phyloP scores from a whole-genome alignment of 2,113 vertebrate species.

The Sciurus niger region DNA sequence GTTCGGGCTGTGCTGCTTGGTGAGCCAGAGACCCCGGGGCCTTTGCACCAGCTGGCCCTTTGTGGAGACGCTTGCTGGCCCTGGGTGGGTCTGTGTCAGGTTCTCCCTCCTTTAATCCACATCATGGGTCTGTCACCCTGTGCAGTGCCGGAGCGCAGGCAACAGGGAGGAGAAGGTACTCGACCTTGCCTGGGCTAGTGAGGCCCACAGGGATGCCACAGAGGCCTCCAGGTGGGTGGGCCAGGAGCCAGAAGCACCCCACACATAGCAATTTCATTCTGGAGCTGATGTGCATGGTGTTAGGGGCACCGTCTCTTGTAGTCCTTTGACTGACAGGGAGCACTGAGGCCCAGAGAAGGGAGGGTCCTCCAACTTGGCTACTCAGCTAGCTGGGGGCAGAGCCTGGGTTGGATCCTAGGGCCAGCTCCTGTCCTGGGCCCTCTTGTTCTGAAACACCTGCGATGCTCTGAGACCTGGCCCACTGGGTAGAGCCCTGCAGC shows the following conservation, averaged over 20 bases:
- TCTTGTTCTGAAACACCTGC: background rate
- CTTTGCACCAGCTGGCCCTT: background rate
- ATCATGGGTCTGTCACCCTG: rapidly evolving
- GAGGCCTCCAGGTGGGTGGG: background rate
- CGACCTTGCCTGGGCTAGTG: background rate
- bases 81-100: background rate
- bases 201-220: rapidly evolving
- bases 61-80: background rate
- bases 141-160: rapidly evolving
- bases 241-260: background rate
- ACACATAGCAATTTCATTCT: background rate
- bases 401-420: background rate
- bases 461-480: background rate
- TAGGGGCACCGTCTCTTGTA: rapidly evolving
- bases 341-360: background rate
- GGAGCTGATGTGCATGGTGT: rapidly evolving
- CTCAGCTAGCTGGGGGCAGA: background rate
- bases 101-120: rapidly evolving
- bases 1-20: rapidly evolving
- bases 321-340: background rate
- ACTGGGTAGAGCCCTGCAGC: no score
- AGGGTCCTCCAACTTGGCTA: rapidly evolving
- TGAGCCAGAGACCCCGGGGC: background rate
- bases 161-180: rapidly evolving
- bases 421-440: background rate